Base-by-base conservation (phyloP, 2,113 vertebrate genomes). In the Ochotona princeps region DNA sequence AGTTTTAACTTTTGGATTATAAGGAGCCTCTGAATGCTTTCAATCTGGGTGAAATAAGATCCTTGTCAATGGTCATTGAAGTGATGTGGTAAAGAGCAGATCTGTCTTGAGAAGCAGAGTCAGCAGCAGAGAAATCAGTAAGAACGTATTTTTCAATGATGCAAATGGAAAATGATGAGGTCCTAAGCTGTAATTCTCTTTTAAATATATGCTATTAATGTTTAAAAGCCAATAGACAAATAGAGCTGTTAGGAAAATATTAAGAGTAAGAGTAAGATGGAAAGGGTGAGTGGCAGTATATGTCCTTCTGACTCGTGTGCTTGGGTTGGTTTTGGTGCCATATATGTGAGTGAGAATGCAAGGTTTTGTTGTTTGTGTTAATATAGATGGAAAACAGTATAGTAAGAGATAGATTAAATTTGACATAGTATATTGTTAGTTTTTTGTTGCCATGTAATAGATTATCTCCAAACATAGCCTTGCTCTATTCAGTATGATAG, bases 341-440 rank as follows among this genome's bases (percentile, higher is more conserved):
- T 51, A 44, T 72, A 26, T 66, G 26, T 28, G 11, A 67, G 51
- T 15, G 1, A 75, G 60, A 61, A 80, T 51, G 35, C 5, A 51
- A 15, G 15, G 15, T 35, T 90, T 76, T 75, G 30, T 73, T 94
- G 13, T 35, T 85, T 94, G 47, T 91, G 67, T 75, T 84, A 38
- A 81, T 80, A 47, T 30, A 61, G 38, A 54, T 66, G 67, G 38
- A 83, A 35, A 89, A 81, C 5, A 61, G 26, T 75, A 2, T 10
- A 67, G 73, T 51, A n/a, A 91, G 51, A 32, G 32, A 69, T 11
- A 83, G 47, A 85, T 54, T 93, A 63, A 70, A 13, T 63, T 66
- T 86, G 69, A 74, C 14, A 11, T 70, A 32, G n/a, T 73, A 0
- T 76, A 44, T 44, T 44, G 25, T 73, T 85, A 61, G 13, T 81